Evolutionary conservation across 2,797 vertebrate species (phyloP).

Genomic region (Diglossa cyanea): DNA sequence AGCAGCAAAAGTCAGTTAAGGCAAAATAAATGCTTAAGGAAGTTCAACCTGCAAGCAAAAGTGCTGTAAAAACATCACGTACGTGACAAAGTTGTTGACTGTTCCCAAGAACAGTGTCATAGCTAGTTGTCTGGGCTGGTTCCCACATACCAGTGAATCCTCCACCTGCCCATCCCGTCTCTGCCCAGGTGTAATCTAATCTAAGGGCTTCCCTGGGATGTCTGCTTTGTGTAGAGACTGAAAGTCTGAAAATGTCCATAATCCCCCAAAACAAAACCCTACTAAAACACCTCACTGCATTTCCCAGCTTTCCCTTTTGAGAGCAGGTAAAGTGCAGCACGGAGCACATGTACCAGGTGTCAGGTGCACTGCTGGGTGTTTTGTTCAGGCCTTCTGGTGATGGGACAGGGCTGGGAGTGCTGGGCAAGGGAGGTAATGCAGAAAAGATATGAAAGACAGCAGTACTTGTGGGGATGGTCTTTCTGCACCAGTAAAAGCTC

Average conservation of each 20-base stretch:
- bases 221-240: neutral
- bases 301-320: neutral
- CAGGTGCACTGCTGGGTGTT: accelerated
- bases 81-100: neutral
- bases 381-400: neutral
- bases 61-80: neutral
- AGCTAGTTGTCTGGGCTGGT: neutral
- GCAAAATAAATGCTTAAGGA: neutral
- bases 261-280: neutral
- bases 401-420: neutral
- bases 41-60: neutral
- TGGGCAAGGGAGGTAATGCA: neutral
- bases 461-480: neutral
- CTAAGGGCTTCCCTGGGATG: neutral
- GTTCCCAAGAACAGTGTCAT: neutral
- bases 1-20: neutral
- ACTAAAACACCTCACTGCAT: neutral
- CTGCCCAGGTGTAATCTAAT: neutral
- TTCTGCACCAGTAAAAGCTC: neutral
- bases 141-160: neutral
- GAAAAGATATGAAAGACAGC: neutral
- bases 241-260: neutral
- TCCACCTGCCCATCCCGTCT: neutral
- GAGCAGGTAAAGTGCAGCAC: neutral
- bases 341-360: neutral